These are phyloP conservation scores for Siphamia tubifer DNA, from an alignment of 2,113 vertebrate species.

Conservation along the genomic window DNA sequence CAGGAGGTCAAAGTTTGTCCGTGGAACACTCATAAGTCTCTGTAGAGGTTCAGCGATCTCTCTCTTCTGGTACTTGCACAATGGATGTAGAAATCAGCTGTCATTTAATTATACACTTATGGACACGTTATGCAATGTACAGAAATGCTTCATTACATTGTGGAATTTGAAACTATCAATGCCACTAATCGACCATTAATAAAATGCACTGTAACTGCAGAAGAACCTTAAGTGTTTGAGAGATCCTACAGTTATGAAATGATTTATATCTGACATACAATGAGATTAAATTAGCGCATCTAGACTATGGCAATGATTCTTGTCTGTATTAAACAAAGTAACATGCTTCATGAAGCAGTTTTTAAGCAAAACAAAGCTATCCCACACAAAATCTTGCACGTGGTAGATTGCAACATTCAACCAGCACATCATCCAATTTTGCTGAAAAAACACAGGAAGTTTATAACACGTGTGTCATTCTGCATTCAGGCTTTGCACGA, in stretches of 20 bases:
- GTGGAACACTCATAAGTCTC: conserved; percentile 16
- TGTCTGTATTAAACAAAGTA: background rate
- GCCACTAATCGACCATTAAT: background rate
- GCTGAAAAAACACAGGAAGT: conserved; percentile 19
- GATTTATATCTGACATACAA: background rate
- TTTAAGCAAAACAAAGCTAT: background rate
- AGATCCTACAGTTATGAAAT: no score
- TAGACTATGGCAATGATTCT: no score
- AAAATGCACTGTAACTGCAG: background rate
- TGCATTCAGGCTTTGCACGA: background rate
- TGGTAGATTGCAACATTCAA: background rate
- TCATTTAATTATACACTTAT: conserved; percentile 9
- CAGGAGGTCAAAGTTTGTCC: conserved; percentile 40
- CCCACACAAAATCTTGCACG: background rate
- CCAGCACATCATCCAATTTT: background rate
- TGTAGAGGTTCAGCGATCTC: background rate
- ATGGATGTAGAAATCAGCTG: conserved; percentile 17
- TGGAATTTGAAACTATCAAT: background rate
- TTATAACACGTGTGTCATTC: background rate
- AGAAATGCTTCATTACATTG: background rate
- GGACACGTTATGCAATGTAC: conserved; percentile 8
- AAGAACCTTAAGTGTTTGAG: background rate
- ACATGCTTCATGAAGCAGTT: background rate
- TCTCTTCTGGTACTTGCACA: conserved; percentile 20
- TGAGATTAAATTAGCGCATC: background rate